These are phyloP conservation scores for Eupeodes corollae DNA, from an alignment of 1,140 invertebrate genomes.

Conservation along the genomic window DNA sequence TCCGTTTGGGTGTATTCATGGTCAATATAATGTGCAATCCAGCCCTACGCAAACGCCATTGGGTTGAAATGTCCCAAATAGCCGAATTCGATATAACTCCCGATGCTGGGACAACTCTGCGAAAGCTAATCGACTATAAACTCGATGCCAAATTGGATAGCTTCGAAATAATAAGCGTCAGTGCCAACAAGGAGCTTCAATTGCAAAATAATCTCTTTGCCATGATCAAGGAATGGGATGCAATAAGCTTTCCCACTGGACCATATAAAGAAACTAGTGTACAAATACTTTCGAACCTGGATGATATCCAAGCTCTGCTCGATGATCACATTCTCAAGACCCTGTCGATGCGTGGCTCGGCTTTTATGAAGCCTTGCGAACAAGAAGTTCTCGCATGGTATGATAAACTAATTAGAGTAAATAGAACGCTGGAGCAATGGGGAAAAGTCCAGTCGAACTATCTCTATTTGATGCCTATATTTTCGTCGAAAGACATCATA, in stretches of 20 bases:
- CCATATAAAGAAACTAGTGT: constrained; percentile 71
- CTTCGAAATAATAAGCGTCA: constrained; percentile 79
- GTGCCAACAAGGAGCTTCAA: constrained; percentile 76
- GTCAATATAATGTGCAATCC: constrained; percentile 79
- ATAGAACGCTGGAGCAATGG: constrained; percentile 78
- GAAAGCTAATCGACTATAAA: constrained; percentile 68
- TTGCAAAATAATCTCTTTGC: constrained; percentile 66
- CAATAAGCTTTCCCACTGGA: constrained; percentile 57
- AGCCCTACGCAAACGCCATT: constrained; percentile 74
- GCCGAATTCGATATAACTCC: constrained; percentile 74
- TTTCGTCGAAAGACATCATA: constrained; percentile 86
- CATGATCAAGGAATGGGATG: constrained; percentile 79
- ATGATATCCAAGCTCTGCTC: constrained; percentile 74
- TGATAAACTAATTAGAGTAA: constrained; percentile 61
- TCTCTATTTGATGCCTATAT: constrained; percentile 87
- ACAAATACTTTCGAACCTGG: constrained; percentile 63
- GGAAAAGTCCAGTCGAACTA: constrained; percentile 78
- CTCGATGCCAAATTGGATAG: constrained; percentile 62
- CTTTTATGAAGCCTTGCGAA: constrained; percentile 84
- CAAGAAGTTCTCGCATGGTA: constrained; percentile 72
- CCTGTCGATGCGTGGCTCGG: constrained; percentile 78
- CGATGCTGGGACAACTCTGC: constrained; percentile 69
- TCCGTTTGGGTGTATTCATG: constrained; percentile 67
- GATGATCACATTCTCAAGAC: constrained; percentile 86
- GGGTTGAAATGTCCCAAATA: constrained; percentile 79